Conservation (phyloP, 1,140 invertebrate genomes). For the Drosophila subobscura region DNA sequence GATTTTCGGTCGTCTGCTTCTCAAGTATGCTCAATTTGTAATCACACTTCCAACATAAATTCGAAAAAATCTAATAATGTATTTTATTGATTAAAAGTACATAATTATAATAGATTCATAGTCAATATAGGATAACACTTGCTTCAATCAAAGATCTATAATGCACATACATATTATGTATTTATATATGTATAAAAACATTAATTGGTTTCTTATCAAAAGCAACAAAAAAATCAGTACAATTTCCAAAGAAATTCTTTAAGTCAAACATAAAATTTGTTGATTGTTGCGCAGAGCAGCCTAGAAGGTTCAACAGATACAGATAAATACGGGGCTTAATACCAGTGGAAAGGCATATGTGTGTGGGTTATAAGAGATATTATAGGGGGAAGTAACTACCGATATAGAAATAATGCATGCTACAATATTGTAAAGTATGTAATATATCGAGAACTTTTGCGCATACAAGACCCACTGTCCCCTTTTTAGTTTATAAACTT, state of each 20-base stretch:
- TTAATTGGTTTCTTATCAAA: constrained; percentile 38
- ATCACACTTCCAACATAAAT: constrained; percentile 20
- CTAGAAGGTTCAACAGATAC: not conserved
- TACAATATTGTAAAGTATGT: constrained; percentile 24
- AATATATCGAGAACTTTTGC: constrained; percentile 28
- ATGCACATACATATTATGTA: constrained; percentile 16
- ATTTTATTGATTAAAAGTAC: constrained; percentile 62
- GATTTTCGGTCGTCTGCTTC: too few species aligned
- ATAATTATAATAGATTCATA: constrained; percentile 64
- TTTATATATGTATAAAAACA: constrained; percentile 37
- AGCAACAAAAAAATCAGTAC: constrained; percentile 67
- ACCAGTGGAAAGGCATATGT: constrained; percentile 38
- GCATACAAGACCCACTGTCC: constrained; percentile 21
- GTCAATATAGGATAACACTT: constrained; percentile 63
- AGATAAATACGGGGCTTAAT: constrained; percentile 32
- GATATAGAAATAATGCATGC: constrained; percentile 27
- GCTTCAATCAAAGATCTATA: constrained; percentile 18
- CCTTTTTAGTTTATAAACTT: constrained; percentile 34
- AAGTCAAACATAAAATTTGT: constrained; percentile 38
- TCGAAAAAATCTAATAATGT: constrained; percentile 58
- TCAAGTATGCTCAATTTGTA: too few species aligned
- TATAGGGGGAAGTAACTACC: constrained; percentile 35
- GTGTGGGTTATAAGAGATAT: constrained; percentile 19
- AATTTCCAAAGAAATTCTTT: constrained; percentile 50
- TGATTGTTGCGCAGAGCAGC: constrained; percentile 57